Percentiles rank a stretch among this genome's conserved stretches.
These are phyloP conservation scores for Adineta ricciae DNA, from an alignment of 2,888 invertebrate species.

Conservation along the genomic window DNA sequence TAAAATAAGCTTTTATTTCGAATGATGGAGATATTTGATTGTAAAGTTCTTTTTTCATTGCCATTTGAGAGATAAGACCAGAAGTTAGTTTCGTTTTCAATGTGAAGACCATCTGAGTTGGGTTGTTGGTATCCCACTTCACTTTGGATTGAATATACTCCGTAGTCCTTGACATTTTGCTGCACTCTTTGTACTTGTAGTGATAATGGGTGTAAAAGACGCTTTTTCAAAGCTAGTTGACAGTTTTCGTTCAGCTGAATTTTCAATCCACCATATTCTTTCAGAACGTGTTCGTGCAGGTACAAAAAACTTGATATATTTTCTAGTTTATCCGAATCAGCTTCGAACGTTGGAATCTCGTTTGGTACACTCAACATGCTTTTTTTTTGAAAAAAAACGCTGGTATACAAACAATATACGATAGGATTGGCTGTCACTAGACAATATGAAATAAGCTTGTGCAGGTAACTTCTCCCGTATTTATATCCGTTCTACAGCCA, in stretches of 20 bases:
- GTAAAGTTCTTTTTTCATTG: neutral
- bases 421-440: too few relatives aligned
- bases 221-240: neutral
- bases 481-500: too few relatives aligned
- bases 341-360: too few relatives aligned
- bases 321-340: neutral
- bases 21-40: neutral
- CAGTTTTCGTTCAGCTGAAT: neutral
- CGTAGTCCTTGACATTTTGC: neutral
- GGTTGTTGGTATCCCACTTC: neutral
- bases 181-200: neutral
- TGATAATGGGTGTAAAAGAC: neutral
- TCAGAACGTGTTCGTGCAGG: neutral
- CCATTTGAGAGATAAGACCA: neutral
- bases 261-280: neutral
- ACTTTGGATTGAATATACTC: neutral
- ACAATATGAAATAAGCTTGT: too few relatives aligned
- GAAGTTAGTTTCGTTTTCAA: neutral
- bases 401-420: too few relatives aligned
- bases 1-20: neutral
- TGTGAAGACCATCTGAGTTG: too few relatives aligned
- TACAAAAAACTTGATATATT: neutral
- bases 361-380: too few relatives aligned
- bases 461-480: too few relatives aligned
- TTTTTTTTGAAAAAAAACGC: too few relatives aligned